A percentile compares a stretch with the other conserved stretches of the same genome.
Evolutionary conservation across 1,140 invertebrate genomes (phyloP).

Genomic region (Nylanderia fulva): DNA sequence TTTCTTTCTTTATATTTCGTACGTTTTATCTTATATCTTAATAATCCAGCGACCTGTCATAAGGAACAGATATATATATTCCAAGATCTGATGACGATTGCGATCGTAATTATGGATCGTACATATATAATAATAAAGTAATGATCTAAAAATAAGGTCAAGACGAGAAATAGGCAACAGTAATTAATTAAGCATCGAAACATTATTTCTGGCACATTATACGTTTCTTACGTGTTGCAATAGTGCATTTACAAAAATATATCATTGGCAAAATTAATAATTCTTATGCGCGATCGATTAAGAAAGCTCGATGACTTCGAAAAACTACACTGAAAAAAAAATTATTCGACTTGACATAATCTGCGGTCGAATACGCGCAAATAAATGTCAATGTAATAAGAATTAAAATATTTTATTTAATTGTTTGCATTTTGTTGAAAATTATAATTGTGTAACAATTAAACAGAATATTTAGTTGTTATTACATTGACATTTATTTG

Average conservation of each 20-base stretch:
- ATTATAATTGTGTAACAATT: no score
- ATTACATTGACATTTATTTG: no score
- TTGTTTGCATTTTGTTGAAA: no score
- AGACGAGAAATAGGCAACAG: constrained; percentile 32
- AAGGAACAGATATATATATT: constrained; percentile 6
- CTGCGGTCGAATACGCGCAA: no score
- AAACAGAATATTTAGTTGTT: no score
- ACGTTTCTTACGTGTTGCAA: constrained; percentile 13
- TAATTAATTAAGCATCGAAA: constrained; percentile 44
- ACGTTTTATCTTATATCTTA: background rate
- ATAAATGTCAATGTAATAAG: no score
- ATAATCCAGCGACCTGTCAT: background rate
- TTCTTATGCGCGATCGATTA: constrained; percentile 1
- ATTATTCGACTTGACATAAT: no score
- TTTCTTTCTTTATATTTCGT: background rate
- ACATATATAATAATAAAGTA: constrained; percentile 37
- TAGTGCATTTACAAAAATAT: background rate
- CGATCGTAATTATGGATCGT: constrained; percentile 43
- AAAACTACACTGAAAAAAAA: no score
- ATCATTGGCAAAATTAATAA: constrained; percentile 5
- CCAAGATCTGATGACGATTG: constrained; percentile 23
- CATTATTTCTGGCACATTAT: constrained; percentile 50
- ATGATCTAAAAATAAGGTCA: constrained; percentile 31
- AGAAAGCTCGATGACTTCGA: background rate
- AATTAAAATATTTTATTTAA: no score